These are phyloP conservation scores for Florisuga fusca DNA, from an alignment of 2,797 vertebrate genomes.

Conservation along the genomic window DNA sequence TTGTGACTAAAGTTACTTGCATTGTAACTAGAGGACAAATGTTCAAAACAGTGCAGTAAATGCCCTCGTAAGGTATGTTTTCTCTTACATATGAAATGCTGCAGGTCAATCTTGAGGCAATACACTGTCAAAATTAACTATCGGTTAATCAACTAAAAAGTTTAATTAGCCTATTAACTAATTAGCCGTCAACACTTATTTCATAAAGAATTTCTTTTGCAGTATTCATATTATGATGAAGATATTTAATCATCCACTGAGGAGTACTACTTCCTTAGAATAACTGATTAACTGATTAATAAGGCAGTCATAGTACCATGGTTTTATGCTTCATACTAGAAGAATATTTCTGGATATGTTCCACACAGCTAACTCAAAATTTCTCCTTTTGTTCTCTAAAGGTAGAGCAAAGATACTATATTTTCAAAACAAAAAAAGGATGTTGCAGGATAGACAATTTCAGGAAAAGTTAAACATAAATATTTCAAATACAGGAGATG, in stretches of 20 bases:
- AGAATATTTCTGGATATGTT: background rate
- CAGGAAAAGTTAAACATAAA: background rate
- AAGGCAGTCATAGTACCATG: background rate
- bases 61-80: background rate
- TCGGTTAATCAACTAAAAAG: background rate
- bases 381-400: background rate
- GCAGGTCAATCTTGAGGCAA: background rate
- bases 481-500: background rate
- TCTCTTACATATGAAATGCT: background rate
- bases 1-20: background rate
- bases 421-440: background rate
- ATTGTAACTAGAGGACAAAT: background rate
- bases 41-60: background rate
- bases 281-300: background rate
- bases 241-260: background rate
- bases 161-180: background rate
- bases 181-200: background rate
- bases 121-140: background rate
- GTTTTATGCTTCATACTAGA: background rate
- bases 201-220: background rate
- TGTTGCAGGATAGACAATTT: background rate
- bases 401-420: background rate
- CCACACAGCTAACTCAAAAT: background rate
- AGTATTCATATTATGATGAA: background rate
- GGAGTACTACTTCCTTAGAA: background rate